These are phyloP conservation scores for Bubalus kerabau DNA, from an alignment of 2,113 vertebrate genomes.

Conservation along the genomic window DNA sequence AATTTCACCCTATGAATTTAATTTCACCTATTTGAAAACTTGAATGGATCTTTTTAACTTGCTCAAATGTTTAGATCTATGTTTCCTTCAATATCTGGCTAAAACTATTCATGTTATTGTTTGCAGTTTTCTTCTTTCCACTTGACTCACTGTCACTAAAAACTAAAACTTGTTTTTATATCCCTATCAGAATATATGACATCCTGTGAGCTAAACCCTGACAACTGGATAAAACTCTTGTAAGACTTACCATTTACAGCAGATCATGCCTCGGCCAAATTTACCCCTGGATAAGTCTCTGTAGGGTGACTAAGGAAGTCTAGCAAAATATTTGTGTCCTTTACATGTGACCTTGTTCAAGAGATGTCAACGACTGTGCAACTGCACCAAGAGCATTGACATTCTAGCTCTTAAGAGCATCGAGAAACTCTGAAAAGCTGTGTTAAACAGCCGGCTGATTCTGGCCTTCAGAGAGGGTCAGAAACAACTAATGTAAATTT, in stretches of 20 bases:
- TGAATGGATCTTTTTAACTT: not conserved
- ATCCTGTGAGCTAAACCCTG: not conserved
- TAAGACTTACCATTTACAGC: not conserved
- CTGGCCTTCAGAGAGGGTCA: not conserved
- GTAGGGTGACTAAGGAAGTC: not conserved
- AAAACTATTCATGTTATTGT: not conserved
- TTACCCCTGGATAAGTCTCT: not conserved
- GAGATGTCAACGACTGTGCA: not conserved
- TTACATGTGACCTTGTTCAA: not conserved
- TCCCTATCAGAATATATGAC: not conserved
- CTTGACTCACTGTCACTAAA: not conserved
- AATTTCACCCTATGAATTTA: not conserved
- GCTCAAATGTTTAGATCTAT: not conserved
- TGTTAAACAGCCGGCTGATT: not conserved
- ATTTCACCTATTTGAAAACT: not conserved
- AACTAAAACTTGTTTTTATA: not conserved
- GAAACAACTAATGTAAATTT: not conserved
- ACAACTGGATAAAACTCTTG: not conserved
- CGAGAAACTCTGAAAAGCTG: not conserved
- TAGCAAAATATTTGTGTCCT: not conserved
- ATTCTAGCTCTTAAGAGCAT: not conserved
- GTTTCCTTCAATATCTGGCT: not conserved
- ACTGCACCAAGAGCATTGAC: not conserved
- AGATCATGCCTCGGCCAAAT: fast-evolving
- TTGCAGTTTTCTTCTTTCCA: not conserved